Evolutionary conservation across 1,140 invertebrate genomes (phyloP).

Genomic region (Heterodera schachtii): DNA sequence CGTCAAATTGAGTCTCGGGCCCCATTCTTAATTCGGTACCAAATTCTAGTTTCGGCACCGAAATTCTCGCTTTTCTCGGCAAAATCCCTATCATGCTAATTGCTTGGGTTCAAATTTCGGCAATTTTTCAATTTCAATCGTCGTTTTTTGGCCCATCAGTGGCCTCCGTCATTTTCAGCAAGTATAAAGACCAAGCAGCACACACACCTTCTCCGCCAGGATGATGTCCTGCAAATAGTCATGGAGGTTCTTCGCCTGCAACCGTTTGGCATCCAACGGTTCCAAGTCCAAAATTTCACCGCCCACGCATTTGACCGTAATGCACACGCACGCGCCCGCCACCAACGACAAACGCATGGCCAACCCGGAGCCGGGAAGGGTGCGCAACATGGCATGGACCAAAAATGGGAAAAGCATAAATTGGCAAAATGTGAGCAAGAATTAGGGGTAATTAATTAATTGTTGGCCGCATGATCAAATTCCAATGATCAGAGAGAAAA

Average conservation of each 20-base stretch:
- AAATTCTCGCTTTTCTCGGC: too few species aligned
- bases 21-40: too few species aligned
- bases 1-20: too few species aligned
- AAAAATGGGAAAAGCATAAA: not conserved
- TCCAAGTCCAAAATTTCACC: conserved; percentile 50
- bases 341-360: conserved; percentile 56
- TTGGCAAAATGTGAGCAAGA: not conserved
- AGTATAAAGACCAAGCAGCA: not conserved
- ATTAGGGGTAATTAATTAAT: too few species aligned
- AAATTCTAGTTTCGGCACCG: too few species aligned
- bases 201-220: conserved; percentile 49
- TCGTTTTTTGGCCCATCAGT: not conserved
- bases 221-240: conserved; percentile 53
- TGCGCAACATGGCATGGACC: conserved; percentile 41
- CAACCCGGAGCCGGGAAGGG: conserved; percentile 41
- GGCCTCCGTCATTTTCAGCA: too few species aligned
- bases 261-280: conserved; percentile 47
- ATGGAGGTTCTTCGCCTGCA: conserved; percentile 48
- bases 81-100: too few species aligned
- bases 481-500: too few species aligned
- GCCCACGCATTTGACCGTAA: conserved; percentile 46
- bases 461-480: too few species aligned
- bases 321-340: conserved; percentile 54
- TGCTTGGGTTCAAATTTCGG: too few species aligned
- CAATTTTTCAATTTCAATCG: not conserved